Conservation (phyloP, 2,113 vertebrate species). For the Pogona vitticeps region DNA sequence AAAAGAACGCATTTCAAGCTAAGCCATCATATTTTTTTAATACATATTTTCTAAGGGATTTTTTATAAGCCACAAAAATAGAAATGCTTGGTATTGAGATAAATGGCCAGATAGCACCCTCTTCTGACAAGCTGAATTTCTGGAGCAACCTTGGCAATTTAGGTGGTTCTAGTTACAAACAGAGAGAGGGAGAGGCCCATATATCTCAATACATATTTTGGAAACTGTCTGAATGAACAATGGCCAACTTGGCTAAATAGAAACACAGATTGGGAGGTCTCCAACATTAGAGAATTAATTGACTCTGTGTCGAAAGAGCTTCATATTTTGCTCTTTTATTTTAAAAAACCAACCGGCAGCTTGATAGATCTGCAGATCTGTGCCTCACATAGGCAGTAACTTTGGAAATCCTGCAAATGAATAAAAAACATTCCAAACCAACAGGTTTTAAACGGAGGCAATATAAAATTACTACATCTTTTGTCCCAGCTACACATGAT, state of each 20-base stretch:
- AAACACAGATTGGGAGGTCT: not conserved
- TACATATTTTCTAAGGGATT: slow-evolving; percentile 12
- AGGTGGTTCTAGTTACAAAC: not conserved
- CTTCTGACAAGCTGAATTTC: slow-evolving; percentile 65
- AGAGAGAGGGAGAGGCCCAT: not conserved
- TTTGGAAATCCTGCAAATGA: not conserved
- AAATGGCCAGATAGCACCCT: slow-evolving; percentile 70
- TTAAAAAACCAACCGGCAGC: slow-evolving; percentile 37
- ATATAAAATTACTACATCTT: not conserved
- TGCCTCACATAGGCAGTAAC: slow-evolving; percentile 24
- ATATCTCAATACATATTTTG: slow-evolving; percentile 12
- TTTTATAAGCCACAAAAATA: slow-evolving; percentile 30
- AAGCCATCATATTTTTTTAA: slow-evolving; percentile 22
- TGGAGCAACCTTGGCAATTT: slow-evolving; percentile 59
- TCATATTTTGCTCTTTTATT: slow-evolving; percentile 24
- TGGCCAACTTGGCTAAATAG: not conserved
- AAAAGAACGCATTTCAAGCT: slow-evolving; percentile 38
- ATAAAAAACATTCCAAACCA: not conserved
- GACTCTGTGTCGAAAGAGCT: slow-evolving; percentile 24
- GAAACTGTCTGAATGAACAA: slow-evolving; percentile 35
- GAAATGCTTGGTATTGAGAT: slow-evolving; percentile 29
- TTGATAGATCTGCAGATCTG: slow-evolving; percentile 41
- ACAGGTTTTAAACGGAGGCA: not conserved
- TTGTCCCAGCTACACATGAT: not conserved
- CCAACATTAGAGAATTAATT: not conserved